Conservation (phyloP, 2,888 invertebrate species). For the Thumatha senex region DNA sequence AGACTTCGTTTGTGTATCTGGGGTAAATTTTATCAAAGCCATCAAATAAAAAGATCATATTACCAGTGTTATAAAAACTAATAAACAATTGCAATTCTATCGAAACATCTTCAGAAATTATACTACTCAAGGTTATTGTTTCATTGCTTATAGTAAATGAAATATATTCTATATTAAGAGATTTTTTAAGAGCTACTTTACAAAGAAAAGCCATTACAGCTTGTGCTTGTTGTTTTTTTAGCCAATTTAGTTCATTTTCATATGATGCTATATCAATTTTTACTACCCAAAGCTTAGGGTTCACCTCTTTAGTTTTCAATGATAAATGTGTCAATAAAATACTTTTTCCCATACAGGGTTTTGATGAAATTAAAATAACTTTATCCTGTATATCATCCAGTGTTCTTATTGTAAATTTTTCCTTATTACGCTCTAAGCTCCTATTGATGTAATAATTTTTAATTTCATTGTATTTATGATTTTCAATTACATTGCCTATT, state of each 20-base stretch:
- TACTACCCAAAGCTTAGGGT: constrained; percentile 43
- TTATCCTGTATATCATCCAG: constrained; percentile 38
- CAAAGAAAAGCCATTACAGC: constrained; percentile 34
- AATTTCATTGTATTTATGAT: constrained; percentile 37
- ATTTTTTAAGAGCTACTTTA: constrained; percentile 36
- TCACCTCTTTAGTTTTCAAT: constrained; percentile 36
- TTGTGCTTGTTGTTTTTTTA: constrained; percentile 28
- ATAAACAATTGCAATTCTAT: constrained; percentile 45
- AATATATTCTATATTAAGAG: constrained; percentile 19
- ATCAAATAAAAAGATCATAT: constrained; percentile 45
- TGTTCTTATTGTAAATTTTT: constrained; percentile 31
- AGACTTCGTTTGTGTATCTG: constrained; percentile 39
- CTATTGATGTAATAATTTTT: constrained; percentile 40
- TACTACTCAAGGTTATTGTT: constrained; percentile 17
- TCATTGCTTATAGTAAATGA: constrained; percentile 17
- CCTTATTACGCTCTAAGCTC: constrained; percentile 22
- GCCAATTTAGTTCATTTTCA: constrained; percentile 30
- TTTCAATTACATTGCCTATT: constrained; percentile 36
- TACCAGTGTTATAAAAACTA: constrained; percentile 36
- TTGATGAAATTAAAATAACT: constrained; percentile 38
- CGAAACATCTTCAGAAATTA: constrained; percentile 19
- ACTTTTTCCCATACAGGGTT: constrained; percentile 46
- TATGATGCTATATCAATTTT: constrained; percentile 39
- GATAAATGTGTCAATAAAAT: constrained; percentile 44
- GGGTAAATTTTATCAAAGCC: constrained; percentile 46